Percentiles rank a stretch among this genome's conserved stretches.
Evolutionary conservation across 1,140 invertebrate species (phyloP).

Genomic region (Geopemphigus sp.): DNA sequence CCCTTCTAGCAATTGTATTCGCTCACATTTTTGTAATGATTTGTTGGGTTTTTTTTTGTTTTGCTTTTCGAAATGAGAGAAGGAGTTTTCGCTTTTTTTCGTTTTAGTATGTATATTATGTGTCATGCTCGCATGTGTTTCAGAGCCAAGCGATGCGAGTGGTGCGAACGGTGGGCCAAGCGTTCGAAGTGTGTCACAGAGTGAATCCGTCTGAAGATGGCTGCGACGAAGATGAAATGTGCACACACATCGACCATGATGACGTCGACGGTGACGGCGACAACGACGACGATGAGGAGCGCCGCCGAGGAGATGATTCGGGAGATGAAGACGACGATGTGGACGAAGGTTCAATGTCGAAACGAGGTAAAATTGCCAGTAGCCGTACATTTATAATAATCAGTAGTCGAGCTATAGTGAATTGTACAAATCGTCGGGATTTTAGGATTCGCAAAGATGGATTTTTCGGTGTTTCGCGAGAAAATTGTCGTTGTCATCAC

Average conservation of each 20-base stretch:
- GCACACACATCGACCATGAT: not conserved
- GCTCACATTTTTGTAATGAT: too few relatives aligned
- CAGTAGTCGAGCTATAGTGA: too few relatives aligned
- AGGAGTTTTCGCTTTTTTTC: not conserved
- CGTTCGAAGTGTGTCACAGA: constrained; percentile 98
- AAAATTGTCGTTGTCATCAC: constrained; percentile 41
- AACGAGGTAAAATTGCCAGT: constrained; percentile 20
- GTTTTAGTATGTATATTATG: not conserved
- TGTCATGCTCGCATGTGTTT: constrained; percentile 53
- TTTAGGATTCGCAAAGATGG: not conserved
- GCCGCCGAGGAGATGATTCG: not conserved
- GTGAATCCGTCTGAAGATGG: constrained; percentile 62
- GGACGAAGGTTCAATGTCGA: constrained; percentile 23
- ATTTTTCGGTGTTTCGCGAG: constrained; percentile 42
- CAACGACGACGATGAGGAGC: not conserved
- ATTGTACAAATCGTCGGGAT: too few relatives aligned
- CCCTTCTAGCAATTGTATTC: not conserved
- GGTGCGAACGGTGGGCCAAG: constrained; percentile 95
- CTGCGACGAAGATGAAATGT: constrained; percentile 54
- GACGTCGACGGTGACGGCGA: not conserved
- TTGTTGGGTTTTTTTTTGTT: not conserved
- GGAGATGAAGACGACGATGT: constrained; percentile 30
- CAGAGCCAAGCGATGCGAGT: constrained; percentile 98
- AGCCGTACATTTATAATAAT: not conserved
- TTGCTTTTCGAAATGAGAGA: not conserved